Conservation (phyloP, 2,113 vertebrate genomes). For the Dasypus novemcinctus region DNA sequence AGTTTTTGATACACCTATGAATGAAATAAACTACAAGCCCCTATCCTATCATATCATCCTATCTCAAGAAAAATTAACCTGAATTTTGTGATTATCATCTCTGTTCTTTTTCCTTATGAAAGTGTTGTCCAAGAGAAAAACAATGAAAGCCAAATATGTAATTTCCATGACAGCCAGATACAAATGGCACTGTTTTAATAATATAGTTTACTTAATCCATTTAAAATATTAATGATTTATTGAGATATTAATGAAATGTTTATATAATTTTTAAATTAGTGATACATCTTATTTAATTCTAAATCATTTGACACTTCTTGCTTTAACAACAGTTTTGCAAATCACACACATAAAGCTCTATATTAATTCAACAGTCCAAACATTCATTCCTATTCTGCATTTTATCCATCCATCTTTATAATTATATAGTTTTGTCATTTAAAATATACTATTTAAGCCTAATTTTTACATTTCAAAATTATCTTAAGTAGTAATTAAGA, state of each 20-base stretch:
- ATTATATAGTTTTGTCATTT: conserved; percentile 63
- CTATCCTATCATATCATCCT: background rate
- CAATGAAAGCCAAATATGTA: background rate
- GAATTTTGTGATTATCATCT: background rate
- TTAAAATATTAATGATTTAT: background rate
- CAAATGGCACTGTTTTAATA: background rate
- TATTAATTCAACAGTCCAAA: conserved; percentile 66
- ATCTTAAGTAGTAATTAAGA: conserved; percentile 53
- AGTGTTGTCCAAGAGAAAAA: background rate
- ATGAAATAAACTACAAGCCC: background rate
- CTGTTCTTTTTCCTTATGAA: background rate
- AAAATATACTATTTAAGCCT: conserved; percentile 41
- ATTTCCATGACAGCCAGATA: background rate
- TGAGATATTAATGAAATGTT: background rate
- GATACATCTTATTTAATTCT: conserved; percentile 50
- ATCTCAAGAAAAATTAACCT: background rate
- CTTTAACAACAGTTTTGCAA: conserved; percentile 35
- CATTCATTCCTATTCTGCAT: conserved; percentile 24
- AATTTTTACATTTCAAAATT: conserved; percentile 73
- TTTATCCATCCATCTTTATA: conserved; percentile 51
- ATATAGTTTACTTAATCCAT: background rate
- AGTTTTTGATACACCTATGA: background rate
- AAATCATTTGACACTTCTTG: conserved; percentile 48
- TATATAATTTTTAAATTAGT: conserved; percentile 41
- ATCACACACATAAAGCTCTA: background rate